phyloP scores from a whole-genome alignment of 2,113 vertebrate genomes.

The Isurus oxyrinchus region DNA sequence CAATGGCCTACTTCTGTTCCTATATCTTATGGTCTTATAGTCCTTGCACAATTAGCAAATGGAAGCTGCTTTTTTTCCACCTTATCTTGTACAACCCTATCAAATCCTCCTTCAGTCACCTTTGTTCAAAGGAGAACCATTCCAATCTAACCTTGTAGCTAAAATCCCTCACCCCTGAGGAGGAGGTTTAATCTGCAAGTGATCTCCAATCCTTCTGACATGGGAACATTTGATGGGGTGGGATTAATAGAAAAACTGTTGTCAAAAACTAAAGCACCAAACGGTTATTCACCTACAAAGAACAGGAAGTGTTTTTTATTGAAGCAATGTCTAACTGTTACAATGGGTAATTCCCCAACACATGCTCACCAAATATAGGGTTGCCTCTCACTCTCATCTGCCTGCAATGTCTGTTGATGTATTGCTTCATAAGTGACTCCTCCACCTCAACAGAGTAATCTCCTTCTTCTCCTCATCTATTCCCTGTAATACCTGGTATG shows the following conservation, averaged over 20 bases:
- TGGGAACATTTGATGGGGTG: not conserved
- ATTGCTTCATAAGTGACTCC: not conserved
- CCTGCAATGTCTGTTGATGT: not conserved
- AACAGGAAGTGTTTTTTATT: not conserved
- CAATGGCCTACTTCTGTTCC: no score
- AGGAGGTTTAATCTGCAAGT: not conserved
- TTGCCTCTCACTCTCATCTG: not conserved
- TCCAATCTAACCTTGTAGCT: no score
- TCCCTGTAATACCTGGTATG: no score
- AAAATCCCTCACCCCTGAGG: not conserved
- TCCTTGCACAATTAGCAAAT: no score
- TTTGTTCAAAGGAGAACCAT: no score
- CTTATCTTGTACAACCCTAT: no score
- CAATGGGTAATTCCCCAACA: not conserved
- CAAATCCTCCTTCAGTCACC: no score
- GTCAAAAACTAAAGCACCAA: not conserved
- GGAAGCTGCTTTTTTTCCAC: no score
- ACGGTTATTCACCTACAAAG: not conserved
- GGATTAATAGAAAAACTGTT: no score
- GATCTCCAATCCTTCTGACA: not conserved
- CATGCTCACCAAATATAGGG: not conserved
- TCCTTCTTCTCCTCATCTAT: no score
- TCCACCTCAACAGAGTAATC: not conserved
- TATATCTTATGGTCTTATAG: no score
- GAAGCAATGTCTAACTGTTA: not conserved